A percentile compares a stretch with the other conserved stretches of the same genome.
phyloP scores from a whole-genome alignment of 2,113 vertebrate species.

The Phaetusa simplex region DNA sequence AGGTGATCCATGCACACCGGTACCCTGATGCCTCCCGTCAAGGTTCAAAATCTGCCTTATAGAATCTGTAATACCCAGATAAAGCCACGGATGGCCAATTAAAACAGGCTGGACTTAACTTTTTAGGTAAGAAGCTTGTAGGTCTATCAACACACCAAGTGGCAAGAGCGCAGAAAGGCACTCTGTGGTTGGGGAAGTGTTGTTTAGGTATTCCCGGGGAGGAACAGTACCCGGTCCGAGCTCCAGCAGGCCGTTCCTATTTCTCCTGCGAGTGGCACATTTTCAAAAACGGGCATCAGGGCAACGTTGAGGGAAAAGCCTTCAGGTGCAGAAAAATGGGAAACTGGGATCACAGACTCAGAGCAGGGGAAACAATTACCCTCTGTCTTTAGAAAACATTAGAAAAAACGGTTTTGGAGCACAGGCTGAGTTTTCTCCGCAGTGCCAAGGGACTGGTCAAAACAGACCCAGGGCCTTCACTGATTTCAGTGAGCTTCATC shows the following conservation, averaged over 20 bases:
- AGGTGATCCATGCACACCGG: neutral
- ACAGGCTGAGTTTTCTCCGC: neutral
- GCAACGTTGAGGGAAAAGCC: neutral
- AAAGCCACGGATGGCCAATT: neutral
- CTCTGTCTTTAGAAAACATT: neutral
- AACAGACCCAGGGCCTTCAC: neutral
- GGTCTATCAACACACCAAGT: neutral
- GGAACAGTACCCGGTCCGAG: neutral
- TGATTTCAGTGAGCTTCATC: neutral
- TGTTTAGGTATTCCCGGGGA: neutral
- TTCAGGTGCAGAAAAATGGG: neutral
- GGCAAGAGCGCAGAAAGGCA: neutral
- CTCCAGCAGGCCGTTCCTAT: neutral
- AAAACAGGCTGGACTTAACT: neutral
- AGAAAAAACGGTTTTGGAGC: neutral
- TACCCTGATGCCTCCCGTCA: fast-evolving
- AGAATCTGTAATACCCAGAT: neutral
- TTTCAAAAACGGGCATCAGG: neutral
- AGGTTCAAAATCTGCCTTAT: neutral
- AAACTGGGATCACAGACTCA: neutral
- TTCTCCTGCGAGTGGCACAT: neutral
- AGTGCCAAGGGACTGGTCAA: neutral
- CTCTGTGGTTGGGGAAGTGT: neutral
- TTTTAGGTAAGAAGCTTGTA: neutral
- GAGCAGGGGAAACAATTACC: neutral